phyloP scores from a whole-genome alignment of 2,113 vertebrate species.

The Anolis carolinensis region DNA sequence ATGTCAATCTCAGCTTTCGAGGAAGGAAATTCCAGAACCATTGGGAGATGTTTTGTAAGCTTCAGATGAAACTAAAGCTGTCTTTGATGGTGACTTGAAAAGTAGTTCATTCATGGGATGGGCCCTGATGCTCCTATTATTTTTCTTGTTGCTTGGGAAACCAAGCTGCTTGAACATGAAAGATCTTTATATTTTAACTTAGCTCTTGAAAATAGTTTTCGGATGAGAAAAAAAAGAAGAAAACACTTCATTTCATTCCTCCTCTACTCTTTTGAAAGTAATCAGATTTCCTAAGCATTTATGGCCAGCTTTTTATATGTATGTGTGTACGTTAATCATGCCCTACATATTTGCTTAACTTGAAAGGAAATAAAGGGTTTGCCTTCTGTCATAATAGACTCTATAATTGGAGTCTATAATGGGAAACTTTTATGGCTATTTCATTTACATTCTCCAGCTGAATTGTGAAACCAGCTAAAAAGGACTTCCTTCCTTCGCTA shows the following conservation, averaged over 20 bases:
- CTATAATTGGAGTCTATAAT: slow-evolving; percentile 18
- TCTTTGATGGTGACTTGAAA: no score
- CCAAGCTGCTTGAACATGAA: no score
- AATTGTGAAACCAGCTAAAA: slow-evolving; percentile 13
- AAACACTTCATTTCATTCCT: neutral
- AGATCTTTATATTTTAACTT: neutral
- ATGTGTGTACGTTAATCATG: neutral
- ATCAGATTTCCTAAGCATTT: neutral
- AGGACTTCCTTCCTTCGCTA: neutral
- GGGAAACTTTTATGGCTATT: neutral
- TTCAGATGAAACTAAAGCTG: no score
- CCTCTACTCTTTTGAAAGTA: neutral
- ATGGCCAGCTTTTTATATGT: neutral
- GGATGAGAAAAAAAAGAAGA: no score
- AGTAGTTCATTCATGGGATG: no score
- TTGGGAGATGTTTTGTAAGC: no score
- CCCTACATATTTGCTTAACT: slow-evolving; percentile 15
- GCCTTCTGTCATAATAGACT: neutral
- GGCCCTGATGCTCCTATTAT: no score
- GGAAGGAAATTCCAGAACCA: no score
- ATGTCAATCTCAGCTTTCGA: no score
- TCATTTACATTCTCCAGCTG: neutral
- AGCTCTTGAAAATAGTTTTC: neutral
- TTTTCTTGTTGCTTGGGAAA: no score
- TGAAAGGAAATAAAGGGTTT: slow-evolving; percentile 10